Evolutionary conservation across 2,888 invertebrate genomes (phyloP).

Genomic region (Lycocerus yunnanus): DNA sequence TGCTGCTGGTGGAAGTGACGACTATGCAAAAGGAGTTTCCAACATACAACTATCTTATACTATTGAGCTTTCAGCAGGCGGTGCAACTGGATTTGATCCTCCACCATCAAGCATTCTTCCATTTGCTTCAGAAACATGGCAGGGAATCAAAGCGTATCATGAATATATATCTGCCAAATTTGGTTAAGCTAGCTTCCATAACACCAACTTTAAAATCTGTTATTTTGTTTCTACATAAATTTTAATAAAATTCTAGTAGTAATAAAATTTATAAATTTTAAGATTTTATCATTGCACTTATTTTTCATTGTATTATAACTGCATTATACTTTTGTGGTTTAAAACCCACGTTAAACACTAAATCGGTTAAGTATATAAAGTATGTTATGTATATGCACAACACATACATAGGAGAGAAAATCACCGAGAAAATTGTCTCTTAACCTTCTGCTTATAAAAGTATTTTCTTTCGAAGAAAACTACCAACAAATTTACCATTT

Average conservation of each 20-base stretch:
- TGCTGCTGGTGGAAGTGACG: conserved; percentile 69
- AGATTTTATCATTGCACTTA: background rate
- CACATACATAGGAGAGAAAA: too few relatives aligned
- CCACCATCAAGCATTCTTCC: conserved; percentile 60
- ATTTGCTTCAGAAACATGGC: conserved; percentile 65
- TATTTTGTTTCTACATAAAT: background rate
- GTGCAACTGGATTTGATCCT: conserved; percentile 61
- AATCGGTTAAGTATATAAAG: too few relatives aligned
- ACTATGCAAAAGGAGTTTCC: conserved; percentile 63
- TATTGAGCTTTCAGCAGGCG: conserved; percentile 64
- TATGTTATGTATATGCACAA: too few relatives aligned
- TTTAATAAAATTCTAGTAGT: background rate
- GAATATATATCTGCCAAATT: conserved; percentile 54
- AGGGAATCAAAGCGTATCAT: conserved; percentile 59
- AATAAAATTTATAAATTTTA: background rate
- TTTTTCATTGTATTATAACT: too few relatives aligned
- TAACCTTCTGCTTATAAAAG: too few relatives aligned
- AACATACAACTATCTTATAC: conserved; percentile 67
- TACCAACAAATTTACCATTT: too few relatives aligned
- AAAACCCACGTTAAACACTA: too few relatives aligned
- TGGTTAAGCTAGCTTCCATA: conserved; percentile 39
- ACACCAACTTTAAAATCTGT: background rate
- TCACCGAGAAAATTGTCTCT: too few relatives aligned
- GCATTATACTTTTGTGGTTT: too few relatives aligned
- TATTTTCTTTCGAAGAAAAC: too few relatives aligned